Conservation (phyloP, 2,888 invertebrate genomes). For the Tetragnatha montana region DNA sequence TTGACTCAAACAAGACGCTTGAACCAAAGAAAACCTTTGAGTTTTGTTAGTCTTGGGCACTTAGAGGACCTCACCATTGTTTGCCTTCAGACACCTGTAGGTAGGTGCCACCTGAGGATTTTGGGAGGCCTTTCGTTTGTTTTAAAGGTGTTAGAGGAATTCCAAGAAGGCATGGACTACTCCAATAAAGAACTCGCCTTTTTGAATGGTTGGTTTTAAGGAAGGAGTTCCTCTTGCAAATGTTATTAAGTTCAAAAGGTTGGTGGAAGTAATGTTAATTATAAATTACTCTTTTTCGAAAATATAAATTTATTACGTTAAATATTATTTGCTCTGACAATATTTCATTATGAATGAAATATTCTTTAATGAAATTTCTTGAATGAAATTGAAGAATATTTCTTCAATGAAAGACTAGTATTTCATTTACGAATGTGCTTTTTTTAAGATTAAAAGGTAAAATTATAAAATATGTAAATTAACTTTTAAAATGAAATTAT, state of each 20-base stretch:
- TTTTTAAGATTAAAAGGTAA: too few species aligned
- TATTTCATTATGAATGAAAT: too few species aligned
- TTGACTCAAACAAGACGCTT: slow-evolving; percentile 47
- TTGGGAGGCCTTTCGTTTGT: not conserved
- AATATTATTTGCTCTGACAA: not conserved
- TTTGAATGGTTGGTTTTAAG: not conserved
- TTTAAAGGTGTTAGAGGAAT: not conserved
- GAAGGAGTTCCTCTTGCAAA: not conserved
- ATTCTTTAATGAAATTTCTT: too few species aligned
- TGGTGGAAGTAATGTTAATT: not conserved
- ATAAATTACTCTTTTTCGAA: not conserved
- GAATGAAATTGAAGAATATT: too few species aligned
- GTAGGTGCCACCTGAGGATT: not conserved
- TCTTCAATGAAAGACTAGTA: too few species aligned
- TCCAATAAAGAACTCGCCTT: not conserved
- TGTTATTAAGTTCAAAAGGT: not conserved
- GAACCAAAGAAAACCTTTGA: slow-evolving; percentile 35
- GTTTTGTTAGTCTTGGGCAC: slow-evolving; percentile 54
- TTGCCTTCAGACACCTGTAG: slow-evolving; percentile 41
- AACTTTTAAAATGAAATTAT: too few species aligned
- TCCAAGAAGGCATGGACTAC: not conserved
- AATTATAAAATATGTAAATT: too few species aligned
- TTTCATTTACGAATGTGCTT: too few species aligned
- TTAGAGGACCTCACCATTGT: slow-evolving; percentile 31
- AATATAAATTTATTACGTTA: not conserved